phyloP scores from a whole-genome alignment of 2,797 vertebrate species.

The Paramormyrops hopkinsi region DNA sequence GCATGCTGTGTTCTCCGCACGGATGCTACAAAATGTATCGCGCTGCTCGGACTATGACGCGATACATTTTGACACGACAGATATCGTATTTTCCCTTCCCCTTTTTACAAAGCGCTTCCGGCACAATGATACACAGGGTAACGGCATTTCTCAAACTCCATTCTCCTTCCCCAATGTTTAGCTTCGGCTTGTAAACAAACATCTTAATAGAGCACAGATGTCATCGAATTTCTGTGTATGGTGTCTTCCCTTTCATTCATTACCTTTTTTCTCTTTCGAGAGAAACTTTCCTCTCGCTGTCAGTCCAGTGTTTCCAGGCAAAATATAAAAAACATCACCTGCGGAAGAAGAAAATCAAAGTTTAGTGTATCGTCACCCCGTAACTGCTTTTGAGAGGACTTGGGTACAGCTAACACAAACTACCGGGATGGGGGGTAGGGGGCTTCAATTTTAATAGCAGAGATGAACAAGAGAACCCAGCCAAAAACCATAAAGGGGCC shows the following conservation, averaged over 20 bases:
- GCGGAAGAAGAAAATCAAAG: conserved; percentile 24
- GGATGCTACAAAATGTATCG: conserved; percentile 88
- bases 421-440: not conserved
- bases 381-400: conserved; percentile 56
- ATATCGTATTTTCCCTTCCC: conserved; percentile 41
- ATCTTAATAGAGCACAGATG: conserved; percentile 93
- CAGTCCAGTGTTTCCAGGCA: conserved; percentile 49
- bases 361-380: conserved; percentile 11
- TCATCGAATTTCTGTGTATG: conserved; percentile 97
- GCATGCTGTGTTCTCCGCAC: conserved; percentile 77
- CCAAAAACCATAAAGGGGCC: not conserved
- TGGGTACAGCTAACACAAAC: conserved; percentile 49
- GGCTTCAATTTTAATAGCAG: not conserved
- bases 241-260: conserved; percentile 44
- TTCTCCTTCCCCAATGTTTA: conserved; percentile 48
- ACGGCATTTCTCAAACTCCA: conserved; percentile 35
- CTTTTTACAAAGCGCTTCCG: conserved; percentile 52
- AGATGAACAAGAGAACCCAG: not conserved
- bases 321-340: conserved; percentile 40
- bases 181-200: conserved; percentile 68
- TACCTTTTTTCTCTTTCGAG: conserved; percentile 54
- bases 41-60: conserved; percentile 57
- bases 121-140: conserved; percentile 54
- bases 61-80: conserved; percentile 71
- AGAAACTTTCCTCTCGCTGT: conserved; percentile 53